A percentile compares a stretch with the other conserved stretches of the same genome.
Evolutionary conservation across 1,140 invertebrate genomes (phyloP).

Genomic region (Paralvinella palmiformis): DNA sequence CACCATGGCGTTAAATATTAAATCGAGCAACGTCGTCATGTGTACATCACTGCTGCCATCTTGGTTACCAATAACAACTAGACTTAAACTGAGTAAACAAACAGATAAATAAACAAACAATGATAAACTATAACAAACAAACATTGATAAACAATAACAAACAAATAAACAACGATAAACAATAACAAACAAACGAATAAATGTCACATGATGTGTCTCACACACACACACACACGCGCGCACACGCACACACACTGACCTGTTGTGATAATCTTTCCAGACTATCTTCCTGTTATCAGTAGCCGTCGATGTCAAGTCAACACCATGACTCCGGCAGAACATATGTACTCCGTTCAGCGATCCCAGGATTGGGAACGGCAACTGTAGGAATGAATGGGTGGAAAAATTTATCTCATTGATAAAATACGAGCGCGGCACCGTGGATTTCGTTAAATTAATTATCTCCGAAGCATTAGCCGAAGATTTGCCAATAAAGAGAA

Average conservation of each 20-base stretch:
- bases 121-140: background rate
- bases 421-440: too few species aligned
- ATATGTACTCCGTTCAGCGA: conserved; percentile 77
- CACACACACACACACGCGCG: too few species aligned
- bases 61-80: conserved; percentile 47
- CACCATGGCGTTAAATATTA: conserved; percentile 68
- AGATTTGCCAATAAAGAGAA: too few species aligned
- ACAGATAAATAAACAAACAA: background rate
- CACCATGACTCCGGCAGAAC: conserved; percentile 67
- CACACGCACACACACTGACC: too few species aligned
- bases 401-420: conserved; percentile 2
- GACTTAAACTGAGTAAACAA: conserved; percentile 40
- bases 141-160: background rate
- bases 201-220: too few species aligned
- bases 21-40: conserved; percentile 56
- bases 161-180: too few species aligned
- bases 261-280: conserved; percentile 69
- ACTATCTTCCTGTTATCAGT: conserved; percentile 64
- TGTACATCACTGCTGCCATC: conserved; percentile 43
- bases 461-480: too few species aligned
- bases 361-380: conserved; percentile 72
- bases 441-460: too few species aligned
- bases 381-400: conserved; percentile 52
- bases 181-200: too few species aligned
- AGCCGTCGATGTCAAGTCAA: conserved; percentile 60